Evolutionary conservation across 2,888 invertebrate genomes (phyloP).

Genomic region (Idaea straminata): DNA sequence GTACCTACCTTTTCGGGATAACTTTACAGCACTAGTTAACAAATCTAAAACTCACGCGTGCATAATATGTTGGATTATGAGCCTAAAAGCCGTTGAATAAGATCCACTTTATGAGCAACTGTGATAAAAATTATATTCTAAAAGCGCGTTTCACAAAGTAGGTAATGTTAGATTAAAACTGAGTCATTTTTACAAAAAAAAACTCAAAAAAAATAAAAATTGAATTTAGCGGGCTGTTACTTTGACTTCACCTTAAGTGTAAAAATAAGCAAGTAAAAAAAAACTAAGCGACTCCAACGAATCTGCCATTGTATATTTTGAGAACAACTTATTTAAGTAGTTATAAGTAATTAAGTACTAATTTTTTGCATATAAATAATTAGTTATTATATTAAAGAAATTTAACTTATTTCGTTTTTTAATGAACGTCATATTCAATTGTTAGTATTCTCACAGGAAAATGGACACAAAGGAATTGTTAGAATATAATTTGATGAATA

Average conservation of each 20-base stretch:
- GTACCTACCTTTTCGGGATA: no score
- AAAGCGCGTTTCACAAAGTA: no score
- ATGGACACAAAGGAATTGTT: conserved; percentile 59
- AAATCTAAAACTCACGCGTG: no score
- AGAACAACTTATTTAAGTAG: conserved; percentile 14
- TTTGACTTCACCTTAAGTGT: not conserved
- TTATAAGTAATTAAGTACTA: conserved; percentile 37
- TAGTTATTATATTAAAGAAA: conserved; percentile 31
- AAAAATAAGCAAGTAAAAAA: conserved; percentile 30
- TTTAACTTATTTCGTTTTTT: conserved; percentile 47
- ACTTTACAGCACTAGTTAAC: no score
- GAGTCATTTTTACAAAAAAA: no score
- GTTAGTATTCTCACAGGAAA: conserved; percentile 45
- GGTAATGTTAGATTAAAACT: no score
- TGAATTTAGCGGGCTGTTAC: no score
- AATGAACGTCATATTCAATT: conserved; percentile 41
- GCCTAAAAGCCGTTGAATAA: no score
- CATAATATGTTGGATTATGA: no score
- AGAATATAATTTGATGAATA: conserved; percentile 46
- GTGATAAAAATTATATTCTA: no score
- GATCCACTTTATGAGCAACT: no score
- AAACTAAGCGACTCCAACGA: conserved; percentile 13
- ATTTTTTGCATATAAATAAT: conserved; percentile 40
- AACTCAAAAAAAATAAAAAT: no score
- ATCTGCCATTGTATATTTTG: not conserved